These are phyloP conservation scores for Andinoacara biseriatus DNA, from an alignment of 2,113 vertebrate genomes.

Conservation along the genomic window DNA sequence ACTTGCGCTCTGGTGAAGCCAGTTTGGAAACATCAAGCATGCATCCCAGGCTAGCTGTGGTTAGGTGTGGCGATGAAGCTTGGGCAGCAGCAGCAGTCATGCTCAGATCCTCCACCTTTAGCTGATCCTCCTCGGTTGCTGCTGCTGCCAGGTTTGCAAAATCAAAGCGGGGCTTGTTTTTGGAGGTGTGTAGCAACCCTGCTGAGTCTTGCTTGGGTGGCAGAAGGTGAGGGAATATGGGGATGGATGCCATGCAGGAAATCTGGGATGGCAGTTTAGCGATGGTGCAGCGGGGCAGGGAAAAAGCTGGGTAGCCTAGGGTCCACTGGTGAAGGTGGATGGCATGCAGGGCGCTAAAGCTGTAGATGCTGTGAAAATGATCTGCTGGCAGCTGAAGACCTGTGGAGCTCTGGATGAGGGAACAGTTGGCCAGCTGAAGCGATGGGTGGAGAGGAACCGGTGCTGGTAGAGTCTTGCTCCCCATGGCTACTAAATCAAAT, in stretches of 20 bases:
- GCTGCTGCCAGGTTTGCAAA: slow-evolving; percentile 96
- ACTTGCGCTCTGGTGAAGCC: slow-evolving; percentile 92
- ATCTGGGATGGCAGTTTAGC: slow-evolving; percentile 90
- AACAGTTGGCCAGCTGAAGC: slow-evolving; percentile 95
- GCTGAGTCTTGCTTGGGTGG: slow-evolving; percentile 85
- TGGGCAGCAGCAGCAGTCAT: slow-evolving; percentile 23
- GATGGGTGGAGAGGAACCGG: slow-evolving; percentile 96
- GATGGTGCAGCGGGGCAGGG: slow-evolving; percentile 90
- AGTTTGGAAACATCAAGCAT: slow-evolving; percentile 93
- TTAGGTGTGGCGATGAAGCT: slow-evolving; percentile 49
- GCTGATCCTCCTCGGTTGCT: slow-evolving; percentile 94
- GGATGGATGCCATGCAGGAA: slow-evolving; percentile 89
- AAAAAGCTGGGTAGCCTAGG: slow-evolving; percentile 91
- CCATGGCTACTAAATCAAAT: slow-evolving; percentile 80
- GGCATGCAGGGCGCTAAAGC: slow-evolving; percentile 94
- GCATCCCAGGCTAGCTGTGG: slow-evolving; percentile 81
- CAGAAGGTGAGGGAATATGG: slow-evolving; percentile 91
- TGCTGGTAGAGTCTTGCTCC: slow-evolving; percentile 95
- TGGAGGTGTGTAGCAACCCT: slow-evolving; percentile 71
- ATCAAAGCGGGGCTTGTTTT: slow-evolving; percentile 95
- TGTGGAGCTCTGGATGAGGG: slow-evolving; percentile 92
- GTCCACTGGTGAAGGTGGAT: slow-evolving; percentile 98
- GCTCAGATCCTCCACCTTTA: slow-evolving; percentile 89
- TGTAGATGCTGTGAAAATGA: slow-evolving; percentile 91
- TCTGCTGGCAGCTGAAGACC: slow-evolving; percentile 93